A percentile compares a stretch with the other conserved stretches of the same genome.
These are phyloP conservation scores for Trilocha varians DNA, from an alignment of 2,888 invertebrate genomes.

Conservation along the genomic window DNA sequence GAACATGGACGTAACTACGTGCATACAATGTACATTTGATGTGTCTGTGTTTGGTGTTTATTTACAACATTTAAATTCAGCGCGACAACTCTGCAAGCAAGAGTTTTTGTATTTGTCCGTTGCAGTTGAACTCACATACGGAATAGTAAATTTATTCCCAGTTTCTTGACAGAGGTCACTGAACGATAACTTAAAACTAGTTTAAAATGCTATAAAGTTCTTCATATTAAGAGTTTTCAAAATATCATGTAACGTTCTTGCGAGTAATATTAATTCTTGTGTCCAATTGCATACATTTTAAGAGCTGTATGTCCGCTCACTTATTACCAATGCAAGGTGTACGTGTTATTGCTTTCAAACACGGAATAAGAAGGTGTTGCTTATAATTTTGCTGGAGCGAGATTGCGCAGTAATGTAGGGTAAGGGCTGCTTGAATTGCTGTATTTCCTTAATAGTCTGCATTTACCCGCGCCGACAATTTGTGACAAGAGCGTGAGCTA, in stretches of 20 bases:
- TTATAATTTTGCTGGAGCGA: slow-evolving; percentile 66
- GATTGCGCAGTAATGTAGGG: slow-evolving; percentile 69
- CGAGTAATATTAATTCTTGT: background rate
- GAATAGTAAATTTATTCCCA: slow-evolving; percentile 64
- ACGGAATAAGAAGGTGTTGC: slow-evolving; percentile 67
- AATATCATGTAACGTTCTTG: background rate
- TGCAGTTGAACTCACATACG: slow-evolving; percentile 54
- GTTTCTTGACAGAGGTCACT: slow-evolving; percentile 39
- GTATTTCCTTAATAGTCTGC: slow-evolving; percentile 73
- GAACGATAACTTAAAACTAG: slow-evolving; percentile 16
- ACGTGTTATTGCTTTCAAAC: slow-evolving; percentile 55
- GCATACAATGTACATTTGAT: slow-evolving; percentile 10
- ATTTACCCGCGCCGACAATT: slow-evolving; percentile 71
- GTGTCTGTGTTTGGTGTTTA: slow-evolving; percentile 33
- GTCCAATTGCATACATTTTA: slow-evolving; percentile 25
- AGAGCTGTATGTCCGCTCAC: slow-evolving; percentile 31
- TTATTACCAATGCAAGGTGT: slow-evolving; percentile 20
- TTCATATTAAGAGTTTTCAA: background rate
- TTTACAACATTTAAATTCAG: slow-evolving; percentile 50
- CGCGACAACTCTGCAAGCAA: slow-evolving; percentile 42
- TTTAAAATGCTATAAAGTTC: background rate
- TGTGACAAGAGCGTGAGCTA: slow-evolving; percentile 69
- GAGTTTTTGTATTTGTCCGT: slow-evolving; percentile 65
- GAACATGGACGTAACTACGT: slow-evolving; percentile 13
- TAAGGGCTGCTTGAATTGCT: slow-evolving; percentile 69